A percentile compares a stretch with the other conserved stretches of the same genome.
Conservation (phyloP, 2,888 invertebrate genomes). For the Andrena camellia region DNA sequence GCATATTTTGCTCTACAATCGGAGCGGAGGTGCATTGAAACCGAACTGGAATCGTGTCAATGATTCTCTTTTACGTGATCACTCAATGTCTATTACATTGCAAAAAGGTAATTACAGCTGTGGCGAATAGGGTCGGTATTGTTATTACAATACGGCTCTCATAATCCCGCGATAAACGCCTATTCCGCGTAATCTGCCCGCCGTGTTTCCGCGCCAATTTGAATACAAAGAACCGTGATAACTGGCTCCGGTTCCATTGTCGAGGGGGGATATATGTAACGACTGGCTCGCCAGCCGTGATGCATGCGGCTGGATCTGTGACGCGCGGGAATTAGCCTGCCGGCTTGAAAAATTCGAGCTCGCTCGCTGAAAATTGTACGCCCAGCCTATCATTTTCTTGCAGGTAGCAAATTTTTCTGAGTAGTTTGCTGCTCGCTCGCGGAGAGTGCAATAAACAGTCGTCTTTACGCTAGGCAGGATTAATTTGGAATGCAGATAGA, state of each 20-base stretch:
- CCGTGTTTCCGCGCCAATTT: constrained; percentile 68
- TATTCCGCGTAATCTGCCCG: constrained; percentile 68
- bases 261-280: constrained; percentile 55
- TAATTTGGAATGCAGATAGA: too few relatives aligned
- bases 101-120: constrained; percentile 61
- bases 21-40: background rate
- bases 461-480: too few relatives aligned
- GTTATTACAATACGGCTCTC: constrained; percentile 69
- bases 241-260: constrained; percentile 68
- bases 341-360: constrained; percentile 53
- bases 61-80: constrained; percentile 31
- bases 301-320: constrained; percentile 49
- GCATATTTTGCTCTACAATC: background rate
- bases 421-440: background rate
- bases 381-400: background rate
- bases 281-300: constrained; percentile 42
- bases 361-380: constrained; percentile 34
- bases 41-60: constrained; percentile 23
- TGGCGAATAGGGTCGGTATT: constrained; percentile 55
- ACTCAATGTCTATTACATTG: constrained; percentile 45
- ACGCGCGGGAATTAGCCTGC: constrained; percentile 51
- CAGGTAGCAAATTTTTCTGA: background rate
- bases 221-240: constrained; percentile 74
- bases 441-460: background rate
- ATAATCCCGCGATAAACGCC: constrained; percentile 71